Evolutionary conservation across 2,888 invertebrate species (phyloP).

Genomic region (Cephus pulcher): DNA sequence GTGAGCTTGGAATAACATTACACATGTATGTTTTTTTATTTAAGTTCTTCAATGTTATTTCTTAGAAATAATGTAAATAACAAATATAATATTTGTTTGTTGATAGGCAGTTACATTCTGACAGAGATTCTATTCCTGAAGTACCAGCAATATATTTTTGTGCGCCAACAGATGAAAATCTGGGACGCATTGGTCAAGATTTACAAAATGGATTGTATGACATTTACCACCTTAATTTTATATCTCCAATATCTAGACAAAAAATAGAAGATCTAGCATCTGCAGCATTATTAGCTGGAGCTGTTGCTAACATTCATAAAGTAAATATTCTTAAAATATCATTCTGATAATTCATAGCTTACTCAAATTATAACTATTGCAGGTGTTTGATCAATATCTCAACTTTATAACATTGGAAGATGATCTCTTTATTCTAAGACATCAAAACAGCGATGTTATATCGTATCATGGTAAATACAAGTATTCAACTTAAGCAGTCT

Average conservation of each 20-base stretch:
- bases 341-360: not conserved
- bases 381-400: slow-evolving; percentile 97
- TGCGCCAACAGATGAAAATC: slow-evolving; percentile 94
- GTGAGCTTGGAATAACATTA: slow-evolving; percentile 96
- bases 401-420: slow-evolving; percentile 99
- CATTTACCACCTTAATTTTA: slow-evolving; percentile 95
- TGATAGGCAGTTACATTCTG: slow-evolving; percentile 85
- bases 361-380: slow-evolving; percentile 34
- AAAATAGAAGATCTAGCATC: slow-evolving; percentile 95
- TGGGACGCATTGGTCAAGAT: slow-evolving; percentile 92
- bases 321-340: slow-evolving; percentile 59
- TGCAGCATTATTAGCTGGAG: slow-evolving; percentile 89
- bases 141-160: slow-evolving; percentile 99
- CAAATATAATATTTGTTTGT: slow-evolving; percentile 22
- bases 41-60: not conserved
- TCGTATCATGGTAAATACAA: slow-evolving; percentile 87
- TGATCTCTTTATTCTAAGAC: slow-evolving; percentile 93
- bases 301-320: slow-evolving; percentile 92
- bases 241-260: slow-evolving; percentile 93
- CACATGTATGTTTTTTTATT: slow-evolving; percentile 82
- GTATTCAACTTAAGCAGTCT: not conserved
- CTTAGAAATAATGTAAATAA: slow-evolving; percentile 1
- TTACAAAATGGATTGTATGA: slow-evolving; percentile 92
- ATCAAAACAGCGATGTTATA: slow-evolving; percentile 90
- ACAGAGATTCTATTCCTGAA: slow-evolving; percentile 94